These are phyloP conservation scores for Rotaria socialis DNA, from an alignment of 2,888 invertebrate species.

Conservation along the genomic window DNA sequence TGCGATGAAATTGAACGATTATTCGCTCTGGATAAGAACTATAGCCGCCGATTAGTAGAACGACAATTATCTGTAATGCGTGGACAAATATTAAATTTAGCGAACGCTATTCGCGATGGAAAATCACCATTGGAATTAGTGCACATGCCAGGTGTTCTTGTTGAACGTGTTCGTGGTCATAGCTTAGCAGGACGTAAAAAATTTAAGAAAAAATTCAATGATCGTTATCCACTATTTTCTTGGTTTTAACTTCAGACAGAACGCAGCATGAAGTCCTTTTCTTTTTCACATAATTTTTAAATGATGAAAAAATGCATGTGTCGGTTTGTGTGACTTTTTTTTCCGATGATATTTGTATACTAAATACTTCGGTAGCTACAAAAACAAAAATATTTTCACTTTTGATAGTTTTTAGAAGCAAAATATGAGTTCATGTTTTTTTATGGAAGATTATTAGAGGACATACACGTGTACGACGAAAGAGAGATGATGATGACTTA, in stretches of 20 bases:
- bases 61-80: slow-evolving; percentile 98
- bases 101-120: slow-evolving; percentile 90
- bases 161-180: slow-evolving; percentile 67
- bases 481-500: too few species aligned
- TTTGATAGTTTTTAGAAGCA: too few species aligned
- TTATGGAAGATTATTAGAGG: too few species aligned
- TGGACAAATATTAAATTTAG: slow-evolving; percentile 87
- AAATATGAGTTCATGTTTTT: too few species aligned
- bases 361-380: too few species aligned
- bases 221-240: slow-evolving; percentile 29
- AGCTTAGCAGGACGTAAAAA: not conserved
- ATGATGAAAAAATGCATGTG: too few species aligned
- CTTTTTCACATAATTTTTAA: too few species aligned
- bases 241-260: not conserved
- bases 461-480: too few species aligned
- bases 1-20: slow-evolving; percentile 74
- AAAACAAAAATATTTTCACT: too few species aligned
- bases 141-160: slow-evolving; percentile 95
- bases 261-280: too few species aligned
- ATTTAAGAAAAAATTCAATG: not conserved
- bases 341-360: too few species aligned
- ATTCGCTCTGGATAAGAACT: slow-evolving; percentile 77
- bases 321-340: too few species aligned
- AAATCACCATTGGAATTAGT: slow-evolving; percentile 95
- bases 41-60: slow-evolving; percentile 88